phyloP scores from a whole-genome alignment of 2,113 vertebrate genomes.

The Myotis davidii region DNA sequence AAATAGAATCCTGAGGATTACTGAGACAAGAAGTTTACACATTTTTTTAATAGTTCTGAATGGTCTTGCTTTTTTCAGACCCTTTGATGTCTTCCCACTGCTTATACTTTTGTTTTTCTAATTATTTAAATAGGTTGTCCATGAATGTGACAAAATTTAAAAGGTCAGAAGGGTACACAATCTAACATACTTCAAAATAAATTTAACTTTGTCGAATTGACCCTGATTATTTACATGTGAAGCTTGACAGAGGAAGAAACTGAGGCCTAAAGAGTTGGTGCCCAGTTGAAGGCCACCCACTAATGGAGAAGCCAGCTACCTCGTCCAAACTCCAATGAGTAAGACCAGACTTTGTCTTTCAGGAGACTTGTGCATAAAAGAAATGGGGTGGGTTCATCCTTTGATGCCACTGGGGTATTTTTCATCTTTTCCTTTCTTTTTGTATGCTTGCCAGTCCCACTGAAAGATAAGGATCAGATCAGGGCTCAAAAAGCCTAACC shows the following conservation, averaged over 20 bases:
- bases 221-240: neutral
- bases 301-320: neutral
- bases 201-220: neutral
- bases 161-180: neutral
- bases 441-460: constrained; percentile 21
- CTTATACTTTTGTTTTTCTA: constrained; percentile 14
- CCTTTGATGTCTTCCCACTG: neutral
- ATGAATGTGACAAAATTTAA: neutral
- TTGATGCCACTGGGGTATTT: constrained; percentile 49
- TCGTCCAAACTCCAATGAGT: neutral
- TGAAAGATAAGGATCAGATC: constrained; percentile 54
- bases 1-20: neutral
- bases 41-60: neutral
- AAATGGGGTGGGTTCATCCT: neutral
- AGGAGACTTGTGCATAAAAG: neutral
- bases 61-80: neutral
- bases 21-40: neutral
- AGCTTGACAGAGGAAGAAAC: neutral
- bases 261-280: neutral
- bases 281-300: neutral
- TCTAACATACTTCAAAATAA: neutral
- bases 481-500: constrained; percentile 38
- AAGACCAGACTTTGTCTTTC: neutral
- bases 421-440: constrained; percentile 59
- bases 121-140: constrained; percentile 9